Conservation (phyloP, 2,113 vertebrate genomes). For the Hassar affinis region DNA sequence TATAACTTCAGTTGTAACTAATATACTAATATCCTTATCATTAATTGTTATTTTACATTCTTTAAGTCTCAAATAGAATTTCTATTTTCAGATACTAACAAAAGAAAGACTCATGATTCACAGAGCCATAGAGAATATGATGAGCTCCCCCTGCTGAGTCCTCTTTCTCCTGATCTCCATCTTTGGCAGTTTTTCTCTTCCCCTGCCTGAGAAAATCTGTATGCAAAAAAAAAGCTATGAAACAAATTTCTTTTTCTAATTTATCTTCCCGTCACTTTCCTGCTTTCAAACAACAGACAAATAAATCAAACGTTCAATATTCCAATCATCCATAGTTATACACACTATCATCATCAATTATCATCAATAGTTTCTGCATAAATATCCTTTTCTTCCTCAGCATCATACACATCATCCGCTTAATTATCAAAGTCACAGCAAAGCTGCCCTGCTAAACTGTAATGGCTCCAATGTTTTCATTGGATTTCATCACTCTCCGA, state of each 20-base stretch:
- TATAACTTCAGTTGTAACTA: background rate
- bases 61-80: background rate
- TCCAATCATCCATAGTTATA: background rate
- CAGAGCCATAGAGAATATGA: conserved; percentile 1
- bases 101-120: background rate
- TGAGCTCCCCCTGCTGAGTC: conserved; percentile 12
- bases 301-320: background rate
- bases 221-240: background rate
- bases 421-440: background rate
- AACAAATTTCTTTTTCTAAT: conserved; percentile 5
- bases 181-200: background rate
- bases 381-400: background rate
- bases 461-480: background rate
- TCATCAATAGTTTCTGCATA: background rate
- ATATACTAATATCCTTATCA: background rate
- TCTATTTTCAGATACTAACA: background rate
- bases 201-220: conserved; percentile 1
- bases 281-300: background rate
- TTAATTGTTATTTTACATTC: background rate
- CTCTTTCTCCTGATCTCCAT: background rate
- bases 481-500: conserved; percentile 21
- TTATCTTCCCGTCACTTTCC: background rate
- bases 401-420: background rate
- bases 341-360: background rate
- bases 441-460: background rate